A percentile compares a stretch with the other conserved stretches of the same genome.
Evolutionary conservation across 1,140 invertebrate genomes (phyloP).

Genomic region (Papilio aristodemus): DNA sequence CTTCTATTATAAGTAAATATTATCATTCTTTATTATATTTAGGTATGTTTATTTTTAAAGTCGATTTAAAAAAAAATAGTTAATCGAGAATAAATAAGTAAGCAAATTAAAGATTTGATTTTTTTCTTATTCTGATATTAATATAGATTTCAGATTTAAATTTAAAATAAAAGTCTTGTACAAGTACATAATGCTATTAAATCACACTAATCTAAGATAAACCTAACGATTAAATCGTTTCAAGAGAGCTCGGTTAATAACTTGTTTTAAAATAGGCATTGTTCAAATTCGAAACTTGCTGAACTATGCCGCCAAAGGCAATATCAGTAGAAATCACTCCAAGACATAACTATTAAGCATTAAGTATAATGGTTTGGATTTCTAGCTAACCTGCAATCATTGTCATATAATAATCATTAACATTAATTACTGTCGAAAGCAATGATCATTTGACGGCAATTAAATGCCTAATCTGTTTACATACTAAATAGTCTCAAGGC

Average conservation of each 20-base stretch:
- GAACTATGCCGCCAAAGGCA: neutral
- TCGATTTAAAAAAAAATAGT: too few species aligned
- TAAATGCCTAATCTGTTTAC: slow-evolving; percentile 29
- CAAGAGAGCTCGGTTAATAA: neutral
- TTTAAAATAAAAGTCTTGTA: too few species aligned
- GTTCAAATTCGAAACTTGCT: neutral
- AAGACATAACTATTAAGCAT: neutral
- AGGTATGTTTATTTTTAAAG: too few species aligned
- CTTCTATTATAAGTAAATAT: too few species aligned
- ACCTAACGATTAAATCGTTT: too few species aligned
- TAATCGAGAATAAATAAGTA: too few species aligned
- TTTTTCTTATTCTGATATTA: too few species aligned
- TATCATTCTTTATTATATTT: too few species aligned
- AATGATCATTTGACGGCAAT: slow-evolving; percentile 30
- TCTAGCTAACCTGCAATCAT: neutral
- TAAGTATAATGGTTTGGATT: neutral
- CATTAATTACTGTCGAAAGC: slow-evolving; percentile 17
- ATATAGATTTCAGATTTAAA: too few species aligned
- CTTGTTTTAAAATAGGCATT: neutral
- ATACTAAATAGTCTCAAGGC: neutral
- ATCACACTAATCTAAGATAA: too few species aligned
- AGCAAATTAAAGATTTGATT: too few species aligned
- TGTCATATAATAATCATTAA: neutral
- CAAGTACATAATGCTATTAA: too few species aligned
- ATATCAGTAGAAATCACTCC: neutral